Evolutionary conservation across 2,888 invertebrate species (phyloP).

Genomic region (Cataglyphis cursor): DNA sequence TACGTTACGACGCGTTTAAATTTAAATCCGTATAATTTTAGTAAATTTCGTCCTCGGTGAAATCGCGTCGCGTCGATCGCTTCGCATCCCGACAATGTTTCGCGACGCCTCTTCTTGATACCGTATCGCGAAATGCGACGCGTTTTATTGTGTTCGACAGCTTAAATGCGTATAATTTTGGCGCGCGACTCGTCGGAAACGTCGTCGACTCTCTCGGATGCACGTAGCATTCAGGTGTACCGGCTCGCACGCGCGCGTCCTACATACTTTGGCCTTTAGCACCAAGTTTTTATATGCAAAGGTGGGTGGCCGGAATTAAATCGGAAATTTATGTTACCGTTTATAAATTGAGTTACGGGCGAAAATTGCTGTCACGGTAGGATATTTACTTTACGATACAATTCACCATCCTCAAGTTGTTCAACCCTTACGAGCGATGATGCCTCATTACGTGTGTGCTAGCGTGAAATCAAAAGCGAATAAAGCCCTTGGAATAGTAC

Average conservation of each 20-base stretch:
- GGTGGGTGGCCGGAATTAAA: conserved; percentile 54
- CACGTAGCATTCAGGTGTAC: conserved; percentile 49
- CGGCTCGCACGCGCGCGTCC: conserved; percentile 40
- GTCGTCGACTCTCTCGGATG: conserved; percentile 47
- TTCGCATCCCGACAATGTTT: conserved; percentile 16
- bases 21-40: conserved; percentile 55
- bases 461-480: conserved; percentile 70
- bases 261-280: conserved; percentile 46
- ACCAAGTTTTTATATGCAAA: conserved; percentile 39
- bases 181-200: conserved; percentile 48
- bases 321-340: conserved; percentile 51
- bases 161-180: conserved; percentile 54
- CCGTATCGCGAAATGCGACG: conserved; percentile 49
- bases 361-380: conserved; percentile 30
- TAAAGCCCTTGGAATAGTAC: conserved; percentile 77
- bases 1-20: conserved; percentile 48
- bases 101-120: conserved; percentile 28
- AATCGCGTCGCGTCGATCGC: conserved; percentile 43
- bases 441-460: not conserved
- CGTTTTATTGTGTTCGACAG: conserved; percentile 55
- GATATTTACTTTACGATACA: conserved; percentile 38
- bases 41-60: conserved; percentile 51
- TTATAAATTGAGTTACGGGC: conserved; percentile 52
- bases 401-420: conserved; percentile 68
- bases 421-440: conserved; percentile 61